A percentile compares a stretch with the other conserved stretches of the same genome.
phyloP scores from a whole-genome alignment of 2,888 invertebrate species.

The Plutella xylostella region DNA sequence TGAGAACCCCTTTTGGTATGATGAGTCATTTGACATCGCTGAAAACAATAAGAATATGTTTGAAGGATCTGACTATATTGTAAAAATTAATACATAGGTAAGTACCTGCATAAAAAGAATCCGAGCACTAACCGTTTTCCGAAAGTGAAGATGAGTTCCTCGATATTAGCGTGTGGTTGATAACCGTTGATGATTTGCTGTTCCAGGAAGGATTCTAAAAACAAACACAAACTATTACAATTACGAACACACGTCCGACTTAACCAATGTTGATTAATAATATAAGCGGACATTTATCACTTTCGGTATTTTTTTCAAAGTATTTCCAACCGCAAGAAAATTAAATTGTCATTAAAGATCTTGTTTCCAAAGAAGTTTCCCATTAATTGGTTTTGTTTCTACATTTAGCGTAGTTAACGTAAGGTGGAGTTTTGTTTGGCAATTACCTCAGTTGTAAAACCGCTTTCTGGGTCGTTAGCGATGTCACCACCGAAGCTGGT shows the following conservation, averaged over 20 bases:
- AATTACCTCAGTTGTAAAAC: constrained; percentile 51
- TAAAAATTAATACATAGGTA: too few relatives aligned
- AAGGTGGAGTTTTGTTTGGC: constrained; percentile 20
- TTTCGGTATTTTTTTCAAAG: constrained; percentile 44
- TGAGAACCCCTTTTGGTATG: constrained; percentile 56
- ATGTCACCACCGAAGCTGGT: constrained; percentile 33
- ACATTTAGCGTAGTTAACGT: constrained; percentile 9
- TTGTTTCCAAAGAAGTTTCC: constrained; percentile 33
- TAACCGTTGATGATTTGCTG: constrained; percentile 25
- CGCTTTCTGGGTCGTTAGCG: constrained; percentile 39
- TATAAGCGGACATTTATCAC: too few relatives aligned
- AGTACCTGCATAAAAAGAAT: background rate
- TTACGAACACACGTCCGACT: constrained; percentile 27
- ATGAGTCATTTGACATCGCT: constrained; percentile 51
- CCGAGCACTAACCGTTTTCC: constrained; percentile 35
- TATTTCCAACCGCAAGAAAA: constrained; percentile 37
- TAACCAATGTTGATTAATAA: constrained; percentile 21
- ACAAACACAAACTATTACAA: constrained; percentile 13
- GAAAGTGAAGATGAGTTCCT: constrained; percentile 32
- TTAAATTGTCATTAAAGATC: constrained; percentile 59
- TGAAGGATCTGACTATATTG: too few relatives aligned
- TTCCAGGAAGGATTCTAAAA: constrained; percentile 50
- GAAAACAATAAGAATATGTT: constrained; percentile 22
- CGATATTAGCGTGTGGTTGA: constrained; percentile 25
- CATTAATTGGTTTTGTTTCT: background rate